Percentiles rank a stretch among this genome's conserved stretches.
Evolutionary conservation across 2,797 vertebrate genomes (phyloP).

Genomic region (Sebastes miniatus): DNA sequence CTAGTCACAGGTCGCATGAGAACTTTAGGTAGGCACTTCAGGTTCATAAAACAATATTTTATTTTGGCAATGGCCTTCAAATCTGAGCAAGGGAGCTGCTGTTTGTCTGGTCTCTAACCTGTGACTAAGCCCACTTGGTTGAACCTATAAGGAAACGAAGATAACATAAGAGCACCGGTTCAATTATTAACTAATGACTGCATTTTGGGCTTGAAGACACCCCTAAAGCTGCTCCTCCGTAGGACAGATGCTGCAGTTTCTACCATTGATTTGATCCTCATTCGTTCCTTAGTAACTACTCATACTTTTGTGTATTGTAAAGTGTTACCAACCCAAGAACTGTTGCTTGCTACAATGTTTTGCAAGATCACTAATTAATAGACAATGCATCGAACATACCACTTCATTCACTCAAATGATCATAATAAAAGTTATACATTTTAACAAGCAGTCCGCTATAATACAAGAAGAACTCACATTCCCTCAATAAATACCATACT

Average conservation of each 20-base stretch:
- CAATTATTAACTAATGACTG: background rate
- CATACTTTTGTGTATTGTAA: background rate
- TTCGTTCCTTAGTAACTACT: background rate
- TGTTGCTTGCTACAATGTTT: background rate
- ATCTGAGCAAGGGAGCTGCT: too few species aligned
- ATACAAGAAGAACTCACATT: background rate
- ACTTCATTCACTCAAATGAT: background rate
- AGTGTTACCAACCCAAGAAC: background rate
- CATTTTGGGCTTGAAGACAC: background rate
- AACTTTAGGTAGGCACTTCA: background rate
- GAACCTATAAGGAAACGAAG: too few species aligned
- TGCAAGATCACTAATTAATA: background rate
- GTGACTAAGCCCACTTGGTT: too few species aligned
- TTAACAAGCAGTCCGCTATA: background rate
- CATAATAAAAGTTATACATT: background rate
- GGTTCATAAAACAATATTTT: too few species aligned
- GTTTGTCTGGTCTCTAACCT: too few species aligned
- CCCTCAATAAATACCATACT: background rate
- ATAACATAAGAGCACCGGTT: too few species aligned
- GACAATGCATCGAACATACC: background rate
- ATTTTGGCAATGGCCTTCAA: too few species aligned
- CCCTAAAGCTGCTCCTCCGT: background rate
- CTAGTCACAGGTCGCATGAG: too few species aligned
- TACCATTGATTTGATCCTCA: background rate
- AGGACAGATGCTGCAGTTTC: background rate